A percentile compares a stretch with the other conserved stretches of the same genome.
These are phyloP conservation scores for Synaphobranchus kaupii DNA, from an alignment of 2,797 vertebrate species.

Conservation along the genomic window DNA sequence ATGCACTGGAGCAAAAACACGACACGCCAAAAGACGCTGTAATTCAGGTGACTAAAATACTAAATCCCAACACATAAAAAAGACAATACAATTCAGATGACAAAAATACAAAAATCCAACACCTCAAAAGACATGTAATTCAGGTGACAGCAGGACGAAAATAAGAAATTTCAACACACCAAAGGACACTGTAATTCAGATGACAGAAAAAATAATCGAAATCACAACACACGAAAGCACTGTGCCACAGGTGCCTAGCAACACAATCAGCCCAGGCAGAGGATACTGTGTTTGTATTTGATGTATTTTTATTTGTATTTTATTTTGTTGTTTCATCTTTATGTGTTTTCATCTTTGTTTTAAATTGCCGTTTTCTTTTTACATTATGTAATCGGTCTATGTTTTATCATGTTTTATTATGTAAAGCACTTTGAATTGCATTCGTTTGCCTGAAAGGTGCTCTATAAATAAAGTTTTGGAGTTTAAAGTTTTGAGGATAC, in stretches of 20 bases:
- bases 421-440: too few relatives aligned
- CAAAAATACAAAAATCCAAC: not conserved
- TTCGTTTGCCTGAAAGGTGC: too few relatives aligned
- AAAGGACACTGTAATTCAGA: not conserved
- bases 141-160: not conserved
- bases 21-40: too few relatives aligned
- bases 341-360: too few relatives aligned
- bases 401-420: too few relatives aligned
- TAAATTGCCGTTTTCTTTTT: too few relatives aligned
- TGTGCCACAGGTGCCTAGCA: not conserved
- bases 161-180: not conserved
- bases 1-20: not conserved
- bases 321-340: too few relatives aligned
- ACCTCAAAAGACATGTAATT: not conserved
- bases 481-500: constrained; percentile 45
- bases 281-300: not conserved
- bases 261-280: not conserved
- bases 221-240: not conserved
- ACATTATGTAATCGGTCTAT: too few relatives aligned
- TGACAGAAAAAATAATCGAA: not conserved
- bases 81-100: not conserved
- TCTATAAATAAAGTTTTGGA: too few relatives aligned
- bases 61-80: not conserved
- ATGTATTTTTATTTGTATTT: too few relatives aligned
- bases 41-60: not conserved